phyloP scores from a whole-genome alignment of 2,113 vertebrate genomes.

The Clarias magur region DNA sequence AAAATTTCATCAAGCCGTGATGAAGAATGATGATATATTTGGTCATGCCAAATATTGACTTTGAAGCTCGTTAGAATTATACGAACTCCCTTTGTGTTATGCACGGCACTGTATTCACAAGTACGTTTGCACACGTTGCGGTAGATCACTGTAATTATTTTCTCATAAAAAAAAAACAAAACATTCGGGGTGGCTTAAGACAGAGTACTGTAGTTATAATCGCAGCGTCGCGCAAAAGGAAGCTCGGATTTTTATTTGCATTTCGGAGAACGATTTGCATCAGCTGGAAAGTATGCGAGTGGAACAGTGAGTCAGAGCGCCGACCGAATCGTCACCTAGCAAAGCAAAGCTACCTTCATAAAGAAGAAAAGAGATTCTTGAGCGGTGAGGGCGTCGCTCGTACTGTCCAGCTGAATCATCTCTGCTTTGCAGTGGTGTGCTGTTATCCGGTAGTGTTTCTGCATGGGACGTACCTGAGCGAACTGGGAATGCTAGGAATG shows the following conservation, averaged over 20 bases:
- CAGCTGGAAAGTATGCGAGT: not conserved
- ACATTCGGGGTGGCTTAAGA: too few species aligned
- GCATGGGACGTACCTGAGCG: not conserved
- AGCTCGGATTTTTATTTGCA: not conserved
- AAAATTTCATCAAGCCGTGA: too few species aligned
- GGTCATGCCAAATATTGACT: too few species aligned
- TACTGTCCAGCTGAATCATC: not conserved
- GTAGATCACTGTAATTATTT: too few species aligned
- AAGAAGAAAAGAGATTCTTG: not conserved
- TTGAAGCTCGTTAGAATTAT: too few species aligned
- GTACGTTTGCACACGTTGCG: too few species aligned
- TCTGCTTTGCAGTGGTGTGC: not conserved
- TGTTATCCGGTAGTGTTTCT: not conserved
- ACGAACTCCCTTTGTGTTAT: too few species aligned
- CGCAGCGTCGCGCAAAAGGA: not conserved
- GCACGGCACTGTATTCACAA: too few species aligned
- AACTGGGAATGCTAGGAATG: slow-evolving; percentile 14
- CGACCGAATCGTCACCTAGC: not conserved
- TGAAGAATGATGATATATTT: too few species aligned
- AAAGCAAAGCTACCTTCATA: too few species aligned
- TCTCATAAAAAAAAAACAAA: too few species aligned
- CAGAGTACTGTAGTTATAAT: too few species aligned
- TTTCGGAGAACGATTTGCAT: not conserved
- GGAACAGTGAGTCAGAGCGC: not conserved
- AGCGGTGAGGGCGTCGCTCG: not conserved